These are phyloP conservation scores for Micrastur ruficollis DNA, from an alignment of 2,797 vertebrate genomes.

Conservation along the genomic window DNA sequence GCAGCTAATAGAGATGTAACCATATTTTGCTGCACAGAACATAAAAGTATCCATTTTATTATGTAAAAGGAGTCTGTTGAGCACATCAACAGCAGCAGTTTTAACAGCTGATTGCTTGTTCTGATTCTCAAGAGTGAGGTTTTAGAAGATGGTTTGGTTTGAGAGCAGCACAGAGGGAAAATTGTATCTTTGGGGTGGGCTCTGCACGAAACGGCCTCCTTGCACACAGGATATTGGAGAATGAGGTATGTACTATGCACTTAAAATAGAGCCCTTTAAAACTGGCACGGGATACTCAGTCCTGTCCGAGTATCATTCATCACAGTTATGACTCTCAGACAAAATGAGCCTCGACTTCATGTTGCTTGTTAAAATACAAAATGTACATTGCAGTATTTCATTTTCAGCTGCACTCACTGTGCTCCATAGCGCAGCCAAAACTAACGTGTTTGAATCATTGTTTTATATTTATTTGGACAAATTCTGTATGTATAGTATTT, in stretches of 20 bases:
- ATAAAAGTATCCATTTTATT: neutral
- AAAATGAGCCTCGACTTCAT: neutral
- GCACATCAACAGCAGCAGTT: neutral
- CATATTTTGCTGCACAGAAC: neutral
- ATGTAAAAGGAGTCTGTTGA: neutral
- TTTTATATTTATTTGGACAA: conserved; percentile 3
- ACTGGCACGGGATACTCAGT: neutral
- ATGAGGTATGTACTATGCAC: neutral
- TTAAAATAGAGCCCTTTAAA: conserved; percentile 3
- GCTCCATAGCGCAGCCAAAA: neutral
- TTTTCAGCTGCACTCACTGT: neutral
- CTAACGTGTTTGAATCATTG: neutral
- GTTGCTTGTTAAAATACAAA: conserved; percentile 4
- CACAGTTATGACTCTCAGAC: neutral
- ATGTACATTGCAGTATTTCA: neutral
- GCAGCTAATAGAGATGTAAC: neutral
- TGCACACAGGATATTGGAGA: neutral
- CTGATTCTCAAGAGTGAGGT: neutral
- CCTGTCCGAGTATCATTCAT: neutral
- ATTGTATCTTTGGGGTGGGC: neutral
- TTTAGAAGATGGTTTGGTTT: neutral
- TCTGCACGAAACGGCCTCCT: neutral
- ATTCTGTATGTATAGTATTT: neutral
- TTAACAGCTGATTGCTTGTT: neutral
- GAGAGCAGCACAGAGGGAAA: neutral